Evolutionary conservation across 1,140 invertebrate genomes (phyloP).

Genomic region (Pentalonia nigronervosa): DNA sequence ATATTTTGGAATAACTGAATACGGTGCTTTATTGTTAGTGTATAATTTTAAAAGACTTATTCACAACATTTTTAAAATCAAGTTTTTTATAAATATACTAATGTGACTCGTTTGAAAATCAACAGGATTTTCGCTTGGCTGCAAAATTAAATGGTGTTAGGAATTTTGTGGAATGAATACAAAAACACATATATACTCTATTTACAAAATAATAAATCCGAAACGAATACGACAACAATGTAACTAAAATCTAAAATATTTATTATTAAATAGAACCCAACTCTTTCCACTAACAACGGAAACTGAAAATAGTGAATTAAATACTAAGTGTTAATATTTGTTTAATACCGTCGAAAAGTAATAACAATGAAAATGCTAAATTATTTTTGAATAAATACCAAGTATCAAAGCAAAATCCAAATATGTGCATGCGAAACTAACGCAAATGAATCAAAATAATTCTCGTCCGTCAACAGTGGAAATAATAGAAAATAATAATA

Average conservation of each 20-base stretch:
- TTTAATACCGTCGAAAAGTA: not conserved
- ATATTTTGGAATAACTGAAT: not conserved
- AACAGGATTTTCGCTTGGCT: not conserved
- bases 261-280: not conserved
- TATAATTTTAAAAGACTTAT: not conserved
- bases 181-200: not conserved
- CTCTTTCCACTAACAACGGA: not conserved
- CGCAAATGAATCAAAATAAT: not conserved
- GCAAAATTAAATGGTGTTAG: too few relatives aligned
- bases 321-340: not conserved
- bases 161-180: not conserved
- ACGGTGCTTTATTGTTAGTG: not conserved
- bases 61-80: not conserved
- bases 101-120: not conserved
- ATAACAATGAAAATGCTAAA: not conserved
- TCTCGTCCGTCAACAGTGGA: not conserved
- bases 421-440: not conserved
- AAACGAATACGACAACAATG: not conserved
- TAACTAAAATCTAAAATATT: not conserved
- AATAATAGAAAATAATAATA: not conserved
- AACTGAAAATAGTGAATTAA: not conserved
- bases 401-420: not conserved
- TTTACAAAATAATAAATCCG: not conserved
- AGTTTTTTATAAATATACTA: not conserved
- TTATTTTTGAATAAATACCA: not conserved